Conservation (phyloP, 2,888 invertebrate genomes). For the Brenthis ino region DNA sequence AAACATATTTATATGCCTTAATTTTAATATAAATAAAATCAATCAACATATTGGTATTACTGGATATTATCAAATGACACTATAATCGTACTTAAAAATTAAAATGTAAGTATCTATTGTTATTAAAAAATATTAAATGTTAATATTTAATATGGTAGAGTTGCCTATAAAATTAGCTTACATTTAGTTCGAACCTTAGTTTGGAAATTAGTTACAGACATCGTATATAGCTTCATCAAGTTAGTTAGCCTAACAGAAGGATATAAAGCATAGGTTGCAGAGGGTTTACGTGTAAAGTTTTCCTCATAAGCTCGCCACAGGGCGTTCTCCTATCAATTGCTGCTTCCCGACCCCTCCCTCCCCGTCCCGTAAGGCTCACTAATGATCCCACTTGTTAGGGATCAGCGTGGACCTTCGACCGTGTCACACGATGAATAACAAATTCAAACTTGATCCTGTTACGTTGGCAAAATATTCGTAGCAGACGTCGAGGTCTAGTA, state of each 20-base stretch:
- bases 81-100: too few species aligned
- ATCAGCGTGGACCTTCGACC: slow-evolving; percentile 75
- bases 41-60: too few species aligned
- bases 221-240: slow-evolving; percentile 56
- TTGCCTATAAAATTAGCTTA: too few species aligned
- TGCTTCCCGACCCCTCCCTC: slow-evolving; percentile 45
- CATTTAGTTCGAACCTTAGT: too few species aligned
- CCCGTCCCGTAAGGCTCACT: slow-evolving; percentile 56
- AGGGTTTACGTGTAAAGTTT: slow-evolving; percentile 75
- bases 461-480: slow-evolving; percentile 48
- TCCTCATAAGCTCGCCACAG: slow-evolving; percentile 75
- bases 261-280: slow-evolving; percentile 52
- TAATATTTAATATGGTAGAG: too few species aligned
- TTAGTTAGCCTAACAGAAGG: slow-evolving; percentile 50
- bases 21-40: too few species aligned
- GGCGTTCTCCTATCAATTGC: slow-evolving; percentile 79
- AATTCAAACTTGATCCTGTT: slow-evolving; percentile 71
- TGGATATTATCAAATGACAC: too few species aligned
- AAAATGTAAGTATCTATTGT: too few species aligned
- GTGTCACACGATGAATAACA: slow-evolving; percentile 79
- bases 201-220: neutral
- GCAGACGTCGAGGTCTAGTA: slow-evolving; percentile 15
- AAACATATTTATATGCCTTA: too few species aligned
- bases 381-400: slow-evolving; percentile 81
- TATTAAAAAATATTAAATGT: too few species aligned